Percentiles rank a stretch among this genome's conserved stretches.
Conservation (phyloP, 2,113 vertebrate species). For the Hydrolagus affinis region DNA sequence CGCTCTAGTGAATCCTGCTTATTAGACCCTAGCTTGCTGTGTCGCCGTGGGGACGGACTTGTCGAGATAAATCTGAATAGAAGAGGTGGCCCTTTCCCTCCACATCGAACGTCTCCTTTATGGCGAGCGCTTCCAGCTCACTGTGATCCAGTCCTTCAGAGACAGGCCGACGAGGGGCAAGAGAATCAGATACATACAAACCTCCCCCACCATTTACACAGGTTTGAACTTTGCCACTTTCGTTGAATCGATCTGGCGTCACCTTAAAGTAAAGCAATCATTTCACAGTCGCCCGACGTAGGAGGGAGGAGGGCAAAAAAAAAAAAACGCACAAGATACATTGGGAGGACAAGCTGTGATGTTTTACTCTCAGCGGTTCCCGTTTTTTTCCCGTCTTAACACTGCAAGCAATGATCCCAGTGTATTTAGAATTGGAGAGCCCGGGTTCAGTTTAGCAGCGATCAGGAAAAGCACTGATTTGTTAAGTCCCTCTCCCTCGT, state of each 20-base stretch:
- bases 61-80: constrained; percentile 27
- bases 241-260: constrained; percentile 17
- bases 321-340: not conserved
- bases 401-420: not conserved
- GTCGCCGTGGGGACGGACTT: not conserved
- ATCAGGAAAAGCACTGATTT: not conserved
- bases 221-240: constrained; percentile 13
- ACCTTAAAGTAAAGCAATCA: not conserved
- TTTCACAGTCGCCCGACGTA: constrained; percentile 1
- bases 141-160: constrained; percentile 20
- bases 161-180: not conserved
- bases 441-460: not conserved
- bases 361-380: not conserved
- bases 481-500: not conserved
- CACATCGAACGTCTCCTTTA: not conserved
- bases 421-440: not conserved
- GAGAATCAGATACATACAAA: constrained; percentile 18
- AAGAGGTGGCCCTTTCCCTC: not conserved
- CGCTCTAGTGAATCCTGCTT: not conserved
- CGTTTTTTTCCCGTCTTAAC: not conserved
- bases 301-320: not conserved
- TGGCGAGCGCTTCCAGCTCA: not conserved
- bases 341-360: not conserved
- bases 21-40: not conserved
- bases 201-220: constrained; percentile 18